Base-by-base conservation (phyloP, 2,113 vertebrate genomes). In the Alligator mississippiensis region DNA sequence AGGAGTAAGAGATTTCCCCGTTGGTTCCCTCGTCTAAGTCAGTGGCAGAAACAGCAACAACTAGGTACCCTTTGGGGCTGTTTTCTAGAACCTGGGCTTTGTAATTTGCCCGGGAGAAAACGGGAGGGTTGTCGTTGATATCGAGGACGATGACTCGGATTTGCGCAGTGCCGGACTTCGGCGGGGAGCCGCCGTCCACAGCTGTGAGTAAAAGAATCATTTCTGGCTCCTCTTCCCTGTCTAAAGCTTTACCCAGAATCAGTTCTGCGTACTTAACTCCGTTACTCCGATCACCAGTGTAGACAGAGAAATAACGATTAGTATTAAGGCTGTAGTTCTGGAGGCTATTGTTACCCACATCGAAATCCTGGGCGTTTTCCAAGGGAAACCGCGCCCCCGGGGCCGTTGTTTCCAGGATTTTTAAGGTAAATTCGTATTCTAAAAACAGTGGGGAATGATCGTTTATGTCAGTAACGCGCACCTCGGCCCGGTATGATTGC, bases 381-480 rank as follows among this genome's bases (percentile, higher is more conserved):
- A 98, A 18, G 2, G 86, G 95, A 2, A 98, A 98, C 1, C 34
- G 34, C 34, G 34, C 34, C 34, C 80, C 90, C 34, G 34, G 34
- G 34, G 0, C 96, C 77, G 82, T 64, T 7, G 94, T 27, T 80
- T 98, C 98, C 0, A 0, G 27, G 76, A 98, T 97, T 2, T 98
- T 0, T 78, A 98, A 83, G 55, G 96, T n/a, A 25, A 97, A 88
- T 14, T 96, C 87, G 24, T 97, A 96, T 34, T 97, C 85, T 3
- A 91, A 81, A 91, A 99, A 99, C 9, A 66, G 57, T 0, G 98
- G 98, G 5, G 97, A 95, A 17, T 99, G 98, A 30, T 99, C 98
- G 13, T 99, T 99, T 84, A 98, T 75, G 55, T 99, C 98, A 80
- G 77, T 88, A 90, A 99, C 77, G 75, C 98, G 97, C 47, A 99